Conservation (phyloP, 2,113 vertebrate species). For the Mungos mungo region DNA sequence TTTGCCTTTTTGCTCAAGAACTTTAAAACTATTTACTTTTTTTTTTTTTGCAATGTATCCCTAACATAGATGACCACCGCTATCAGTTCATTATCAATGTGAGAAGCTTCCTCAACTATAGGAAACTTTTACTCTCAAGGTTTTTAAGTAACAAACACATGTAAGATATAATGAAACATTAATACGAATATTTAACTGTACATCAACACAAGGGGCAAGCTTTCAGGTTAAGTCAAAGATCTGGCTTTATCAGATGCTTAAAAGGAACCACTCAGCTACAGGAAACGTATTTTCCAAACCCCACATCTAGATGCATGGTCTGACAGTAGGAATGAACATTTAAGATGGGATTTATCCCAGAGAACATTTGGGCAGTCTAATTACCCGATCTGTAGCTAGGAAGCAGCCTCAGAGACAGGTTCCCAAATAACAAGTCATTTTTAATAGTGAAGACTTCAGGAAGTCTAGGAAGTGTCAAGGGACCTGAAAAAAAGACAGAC, state of each 20-base stretch:
- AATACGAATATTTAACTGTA: neutral
- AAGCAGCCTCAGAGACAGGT: slow-evolving; percentile 13
- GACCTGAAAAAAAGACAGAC: neutral
- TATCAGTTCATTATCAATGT: neutral
- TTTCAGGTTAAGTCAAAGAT: neutral
- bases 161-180: neutral
- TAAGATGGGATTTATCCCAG: slow-evolving; percentile 56
- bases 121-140: neutral
- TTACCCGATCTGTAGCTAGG: slow-evolving; percentile 38
- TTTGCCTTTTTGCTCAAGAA: slow-evolving; percentile 18
- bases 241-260: slow-evolving; percentile 38
- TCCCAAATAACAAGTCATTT: slow-evolving; percentile 18
- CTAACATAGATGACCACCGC: neutral
- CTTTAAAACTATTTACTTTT: neutral
- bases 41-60: neutral
- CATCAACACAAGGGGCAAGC: neutral
- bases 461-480: slow-evolving; percentile 27
- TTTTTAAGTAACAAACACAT: neutral
- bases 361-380: slow-evolving; percentile 33
- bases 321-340: slow-evolving; percentile 10
- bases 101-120: neutral
- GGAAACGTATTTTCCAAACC: slow-evolving; percentile 1
- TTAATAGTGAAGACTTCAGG: slow-evolving; percentile 46
- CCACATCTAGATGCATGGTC: neutral
- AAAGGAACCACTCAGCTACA: neutral